Conservation (phyloP, 2,113 vertebrate genomes). For the Rhadina sibilatrix region DNA sequence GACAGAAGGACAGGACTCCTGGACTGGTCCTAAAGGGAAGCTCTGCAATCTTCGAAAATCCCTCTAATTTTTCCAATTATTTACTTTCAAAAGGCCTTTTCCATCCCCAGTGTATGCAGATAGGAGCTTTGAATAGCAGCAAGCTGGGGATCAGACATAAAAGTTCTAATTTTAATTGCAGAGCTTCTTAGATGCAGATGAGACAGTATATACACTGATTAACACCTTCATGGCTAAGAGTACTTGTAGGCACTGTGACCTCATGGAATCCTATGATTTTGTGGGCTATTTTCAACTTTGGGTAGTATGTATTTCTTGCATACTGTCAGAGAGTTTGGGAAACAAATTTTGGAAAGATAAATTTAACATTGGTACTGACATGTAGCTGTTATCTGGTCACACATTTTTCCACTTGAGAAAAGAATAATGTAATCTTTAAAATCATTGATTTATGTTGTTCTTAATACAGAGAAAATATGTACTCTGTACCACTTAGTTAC, state of each 20-base stretch:
- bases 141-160: constrained; percentile 48
- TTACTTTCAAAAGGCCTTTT: constrained; percentile 67
- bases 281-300: not conserved
- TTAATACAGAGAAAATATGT: not conserved
- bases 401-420: not conserved
- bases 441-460: not conserved
- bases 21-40: constrained; percentile 55
- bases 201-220: constrained; percentile 45
- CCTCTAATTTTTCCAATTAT: constrained; percentile 70
- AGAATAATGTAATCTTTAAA: not conserved
- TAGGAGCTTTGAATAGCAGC: constrained; percentile 41
- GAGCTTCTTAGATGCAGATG: constrained; percentile 55
- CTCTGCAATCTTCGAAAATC: constrained; percentile 52
- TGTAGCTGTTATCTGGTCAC: not conserved
- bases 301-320: not conserved
- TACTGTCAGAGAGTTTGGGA: not conserved
- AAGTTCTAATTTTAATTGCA: constrained; percentile 67
- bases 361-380: not conserved
- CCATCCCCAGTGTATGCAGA: constrained; percentile 41
- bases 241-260: not conserved
- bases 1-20: constrained; percentile 59
- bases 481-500: not conserved
- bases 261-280: not conserved
- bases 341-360: not conserved
- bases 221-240: constrained; percentile 47